Conservation (phyloP, 2,113 vertebrate genomes). For the Hydropotes inermis region DNA sequence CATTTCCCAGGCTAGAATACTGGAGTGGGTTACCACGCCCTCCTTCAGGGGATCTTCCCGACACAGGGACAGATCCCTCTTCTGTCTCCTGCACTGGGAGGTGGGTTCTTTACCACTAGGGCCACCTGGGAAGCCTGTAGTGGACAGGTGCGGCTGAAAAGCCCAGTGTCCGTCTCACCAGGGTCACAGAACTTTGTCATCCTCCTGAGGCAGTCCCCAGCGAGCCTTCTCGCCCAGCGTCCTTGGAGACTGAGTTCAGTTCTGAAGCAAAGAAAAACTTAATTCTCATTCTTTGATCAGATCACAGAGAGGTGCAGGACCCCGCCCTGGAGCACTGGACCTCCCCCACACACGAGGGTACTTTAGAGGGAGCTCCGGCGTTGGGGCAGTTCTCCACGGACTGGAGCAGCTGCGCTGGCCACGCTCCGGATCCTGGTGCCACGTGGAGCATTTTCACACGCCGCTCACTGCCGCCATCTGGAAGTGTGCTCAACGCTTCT, state of each 20-base stretch:
- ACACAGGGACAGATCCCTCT: not conserved
- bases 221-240: not conserved
- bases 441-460: not conserved
- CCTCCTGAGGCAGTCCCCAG: not conserved
- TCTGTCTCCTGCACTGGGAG: not conserved
- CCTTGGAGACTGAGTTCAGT: not conserved
- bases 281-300: not conserved
- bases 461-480: fast-evolving
- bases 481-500: not conserved
- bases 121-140: not conserved
- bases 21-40: not conserved
- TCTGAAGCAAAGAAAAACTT: not conserved
- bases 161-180: not conserved
- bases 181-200: not conserved
- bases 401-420: too few relatives aligned
- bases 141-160: not conserved
- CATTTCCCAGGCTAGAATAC: not conserved
- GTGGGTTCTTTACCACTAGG: not conserved
- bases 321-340: too few relatives aligned
- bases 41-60: not conserved
- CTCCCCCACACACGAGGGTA: fast-evolving
- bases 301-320: not conserved
- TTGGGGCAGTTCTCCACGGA: fast-evolving
- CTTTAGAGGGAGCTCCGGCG: not conserved
- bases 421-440: fast-evolving